These are phyloP conservation scores for Anarhynchus alexandrinus DNA, from an alignment of 2,113 vertebrate genomes.

Conservation along the genomic window DNA sequence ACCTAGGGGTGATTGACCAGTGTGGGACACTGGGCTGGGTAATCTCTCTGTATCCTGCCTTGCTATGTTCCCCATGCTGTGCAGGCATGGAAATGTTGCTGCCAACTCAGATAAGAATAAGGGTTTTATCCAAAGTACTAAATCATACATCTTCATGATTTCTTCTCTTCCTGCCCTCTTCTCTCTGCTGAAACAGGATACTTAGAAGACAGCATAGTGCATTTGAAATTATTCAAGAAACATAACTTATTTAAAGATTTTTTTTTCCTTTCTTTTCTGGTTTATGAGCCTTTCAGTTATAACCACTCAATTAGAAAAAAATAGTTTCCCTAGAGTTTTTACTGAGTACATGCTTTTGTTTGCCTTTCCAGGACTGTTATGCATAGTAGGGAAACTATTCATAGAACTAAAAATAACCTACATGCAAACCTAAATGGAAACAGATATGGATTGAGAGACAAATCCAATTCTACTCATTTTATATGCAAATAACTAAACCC, in stretches of 20 bases:
- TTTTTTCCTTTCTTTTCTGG: neutral
- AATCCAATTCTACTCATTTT: conserved; percentile 50
- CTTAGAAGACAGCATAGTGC: neutral
- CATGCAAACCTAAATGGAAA: conserved; percentile 55
- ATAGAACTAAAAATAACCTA: conserved; percentile 35
- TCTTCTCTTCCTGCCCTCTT: neutral
- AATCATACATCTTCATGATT: neutral
- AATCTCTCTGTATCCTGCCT: neutral
- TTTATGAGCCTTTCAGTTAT: neutral
- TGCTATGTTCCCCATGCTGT: neutral
- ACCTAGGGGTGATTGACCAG: too few relatives aligned
- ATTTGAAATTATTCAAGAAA: neutral
- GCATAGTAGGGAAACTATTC: conserved; percentile 35
- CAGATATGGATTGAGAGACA: conserved; percentile 19
- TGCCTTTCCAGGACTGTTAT: conserved; percentile 54
- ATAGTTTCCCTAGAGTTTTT: neutral
- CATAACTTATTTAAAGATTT: neutral
- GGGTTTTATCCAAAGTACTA: neutral
- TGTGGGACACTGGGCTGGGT: neutral
- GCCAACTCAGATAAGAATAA: neutral
- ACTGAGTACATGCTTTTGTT: conserved; percentile 20
- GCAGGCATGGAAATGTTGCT: neutral
- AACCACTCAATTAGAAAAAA: neutral
- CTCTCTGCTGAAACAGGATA: neutral
- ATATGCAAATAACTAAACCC: conserved; percentile 54